Conservation (phyloP, 2,797 vertebrate species). For the Falco cherrug region DNA sequence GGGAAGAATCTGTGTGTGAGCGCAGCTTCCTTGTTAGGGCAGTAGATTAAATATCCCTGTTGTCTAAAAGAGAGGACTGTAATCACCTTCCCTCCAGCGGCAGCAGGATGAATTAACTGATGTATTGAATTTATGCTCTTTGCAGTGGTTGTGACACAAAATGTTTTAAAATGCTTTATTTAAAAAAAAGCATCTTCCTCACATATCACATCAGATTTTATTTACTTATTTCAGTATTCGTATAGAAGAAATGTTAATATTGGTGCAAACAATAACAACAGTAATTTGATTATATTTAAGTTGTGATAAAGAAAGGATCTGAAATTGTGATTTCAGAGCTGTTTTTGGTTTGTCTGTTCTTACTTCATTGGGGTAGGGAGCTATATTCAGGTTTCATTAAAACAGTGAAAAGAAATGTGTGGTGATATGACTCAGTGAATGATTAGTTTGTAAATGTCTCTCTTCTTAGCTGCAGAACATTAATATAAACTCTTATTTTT, state of each 20-base stretch:
- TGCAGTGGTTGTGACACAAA: background rate
- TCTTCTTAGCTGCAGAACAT: background rate
- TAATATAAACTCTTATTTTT: background rate
- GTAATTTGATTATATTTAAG: background rate
- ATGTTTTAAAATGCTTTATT: background rate
- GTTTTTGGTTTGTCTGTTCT: background rate
- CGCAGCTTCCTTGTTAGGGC: background rate
- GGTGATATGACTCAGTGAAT: background rate
- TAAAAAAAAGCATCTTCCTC: background rate
- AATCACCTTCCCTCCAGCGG: background rate
- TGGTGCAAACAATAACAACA: background rate
- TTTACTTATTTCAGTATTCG: background rate
- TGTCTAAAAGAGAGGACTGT: background rate
- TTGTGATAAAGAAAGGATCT: background rate
- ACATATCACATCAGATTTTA: background rate
- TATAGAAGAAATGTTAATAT: background rate
- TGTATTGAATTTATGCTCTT: background rate
- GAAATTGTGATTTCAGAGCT: slow-evolving; percentile 5
- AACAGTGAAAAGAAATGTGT: background rate
- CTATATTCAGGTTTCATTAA: slow-evolving; percentile 14
- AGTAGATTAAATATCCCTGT: background rate
- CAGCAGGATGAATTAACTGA: background rate
- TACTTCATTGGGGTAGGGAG: background rate
- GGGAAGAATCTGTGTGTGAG: background rate
- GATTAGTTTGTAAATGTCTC: background rate